These are phyloP conservation scores for Phenganax subtilis DNA, from an alignment of 92 coral and sea anemone species.

Conservation along the genomic window DNA sequence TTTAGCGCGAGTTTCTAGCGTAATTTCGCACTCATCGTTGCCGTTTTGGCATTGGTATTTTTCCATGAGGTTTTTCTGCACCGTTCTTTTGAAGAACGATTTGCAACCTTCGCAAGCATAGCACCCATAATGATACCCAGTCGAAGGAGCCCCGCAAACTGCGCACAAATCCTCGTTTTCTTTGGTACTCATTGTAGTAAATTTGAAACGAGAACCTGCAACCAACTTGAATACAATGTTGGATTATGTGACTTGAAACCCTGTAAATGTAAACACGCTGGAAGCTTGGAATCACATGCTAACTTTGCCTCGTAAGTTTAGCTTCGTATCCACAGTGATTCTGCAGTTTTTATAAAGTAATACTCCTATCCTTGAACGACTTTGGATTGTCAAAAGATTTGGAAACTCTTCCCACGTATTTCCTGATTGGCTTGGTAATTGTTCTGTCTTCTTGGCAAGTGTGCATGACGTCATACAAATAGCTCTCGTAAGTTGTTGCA, in stretches of 20 bases:
- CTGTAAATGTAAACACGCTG: too few relatives aligned
- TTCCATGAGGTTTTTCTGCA: conserved; percentile 65
- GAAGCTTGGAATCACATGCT: too few relatives aligned
- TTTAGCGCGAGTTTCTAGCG: conserved; percentile 67
- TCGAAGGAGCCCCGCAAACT: conserved; percentile 74
- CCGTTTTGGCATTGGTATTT: conserved; percentile 62
- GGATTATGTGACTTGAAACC: too few relatives aligned
- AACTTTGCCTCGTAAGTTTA: neutral
- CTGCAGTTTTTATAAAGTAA: conserved; percentile 2
- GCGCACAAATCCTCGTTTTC: conserved; percentile 62
- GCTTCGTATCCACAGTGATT: neutral
- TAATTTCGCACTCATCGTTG: conserved; percentile 59
- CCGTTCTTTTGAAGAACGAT: conserved; percentile 90
- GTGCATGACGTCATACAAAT: conserved; percentile 8
- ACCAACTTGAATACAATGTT: too few relatives aligned
- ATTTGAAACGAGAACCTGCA: neutral
- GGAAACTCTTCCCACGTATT: conserved; percentile 3
- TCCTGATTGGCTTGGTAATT: neutral
- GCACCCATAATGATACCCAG: conserved; percentile 96
- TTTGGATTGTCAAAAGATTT: neutral
- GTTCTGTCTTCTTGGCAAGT: neutral
- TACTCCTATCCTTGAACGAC: neutral
- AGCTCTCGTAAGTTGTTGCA: neutral
- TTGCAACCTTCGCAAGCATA: conserved; percentile 97
- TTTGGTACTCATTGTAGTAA: neutral